Evolutionary conservation across 2,797 vertebrate species (phyloP).

Genomic region (Rhadinocentrus ornatus): DNA sequence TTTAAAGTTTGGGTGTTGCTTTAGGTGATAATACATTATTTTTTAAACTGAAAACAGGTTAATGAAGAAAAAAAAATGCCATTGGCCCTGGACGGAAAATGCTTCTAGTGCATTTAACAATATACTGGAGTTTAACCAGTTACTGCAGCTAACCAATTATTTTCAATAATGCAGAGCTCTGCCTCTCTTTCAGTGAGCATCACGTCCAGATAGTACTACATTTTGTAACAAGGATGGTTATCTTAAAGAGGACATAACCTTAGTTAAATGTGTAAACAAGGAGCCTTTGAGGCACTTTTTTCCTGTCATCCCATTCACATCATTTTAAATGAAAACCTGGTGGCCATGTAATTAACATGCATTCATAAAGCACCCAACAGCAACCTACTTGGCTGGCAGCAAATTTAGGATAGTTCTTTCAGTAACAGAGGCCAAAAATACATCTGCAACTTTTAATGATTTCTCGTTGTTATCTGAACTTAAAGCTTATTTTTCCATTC

Average conservation of each 20-base stretch:
- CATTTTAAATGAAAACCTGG: neutral
- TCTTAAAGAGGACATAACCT: neutral
- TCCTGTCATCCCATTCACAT: neutral
- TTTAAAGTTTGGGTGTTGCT: too few relatives aligned
- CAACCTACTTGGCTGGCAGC: neutral
- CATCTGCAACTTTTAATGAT: neutral
- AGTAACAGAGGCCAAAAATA: neutral
- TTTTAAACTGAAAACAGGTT: too few relatives aligned
- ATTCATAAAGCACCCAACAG: neutral
- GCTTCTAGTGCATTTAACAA: too few relatives aligned
- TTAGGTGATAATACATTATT: too few relatives aligned
- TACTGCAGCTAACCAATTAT: neutral
- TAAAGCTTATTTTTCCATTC: neutral
- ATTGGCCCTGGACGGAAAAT: too few relatives aligned
- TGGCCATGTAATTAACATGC: neutral
- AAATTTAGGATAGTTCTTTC: neutral
- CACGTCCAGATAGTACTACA: neutral
- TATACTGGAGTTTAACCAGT: neutral
- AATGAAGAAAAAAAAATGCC: too few relatives aligned
- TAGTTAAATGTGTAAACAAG: neutral
- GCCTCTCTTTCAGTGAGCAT: neutral
- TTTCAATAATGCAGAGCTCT: neutral
- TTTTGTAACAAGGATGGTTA: neutral
- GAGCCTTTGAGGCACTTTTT: too few relatives aligned
- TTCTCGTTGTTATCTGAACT: neutral